Conservation (phyloP, 2,113 vertebrate species). For the Alosa alosa region DNA sequence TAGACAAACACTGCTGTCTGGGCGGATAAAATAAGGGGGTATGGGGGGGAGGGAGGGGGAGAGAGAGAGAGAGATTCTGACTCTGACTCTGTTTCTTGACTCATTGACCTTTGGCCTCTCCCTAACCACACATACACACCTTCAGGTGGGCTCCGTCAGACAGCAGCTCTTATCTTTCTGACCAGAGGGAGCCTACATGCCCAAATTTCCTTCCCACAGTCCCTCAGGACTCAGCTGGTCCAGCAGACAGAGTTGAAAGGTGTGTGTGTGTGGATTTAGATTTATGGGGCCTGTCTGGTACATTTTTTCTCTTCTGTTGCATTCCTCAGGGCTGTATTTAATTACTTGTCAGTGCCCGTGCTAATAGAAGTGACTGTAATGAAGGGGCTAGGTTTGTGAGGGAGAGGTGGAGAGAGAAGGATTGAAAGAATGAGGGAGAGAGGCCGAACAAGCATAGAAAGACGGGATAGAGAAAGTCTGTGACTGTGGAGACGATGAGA, state of each 20-base stretch:
- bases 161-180: slow-evolving; percentile 27
- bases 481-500: neutral
- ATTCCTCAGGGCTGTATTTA: slow-evolving; percentile 32
- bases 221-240: neutral
- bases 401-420: slow-evolving; percentile 19
- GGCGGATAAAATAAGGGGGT: neutral
- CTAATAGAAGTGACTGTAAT: neutral
- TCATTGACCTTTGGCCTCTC: neutral
- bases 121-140: neutral
- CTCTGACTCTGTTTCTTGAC: neutral
- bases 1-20: neutral
- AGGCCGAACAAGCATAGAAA: neutral
- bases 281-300: slow-evolving; percentile 14
- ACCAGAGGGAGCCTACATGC: neutral
- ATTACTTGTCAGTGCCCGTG: slow-evolving; percentile 28
- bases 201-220: slow-evolving; percentile 10
- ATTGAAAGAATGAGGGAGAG: neutral
- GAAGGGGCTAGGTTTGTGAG: neutral
- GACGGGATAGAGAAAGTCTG: neutral
- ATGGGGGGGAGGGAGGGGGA: neutral
- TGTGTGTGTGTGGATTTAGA: neutral
- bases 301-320: slow-evolving; percentile 22
- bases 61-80: neutral
- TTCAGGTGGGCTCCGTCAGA: slow-evolving; percentile 29
- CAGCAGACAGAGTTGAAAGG: slow-evolving; percentile 18